Conservation (phyloP, 2,113 vertebrate species). For the Cettia cetti region DNA sequence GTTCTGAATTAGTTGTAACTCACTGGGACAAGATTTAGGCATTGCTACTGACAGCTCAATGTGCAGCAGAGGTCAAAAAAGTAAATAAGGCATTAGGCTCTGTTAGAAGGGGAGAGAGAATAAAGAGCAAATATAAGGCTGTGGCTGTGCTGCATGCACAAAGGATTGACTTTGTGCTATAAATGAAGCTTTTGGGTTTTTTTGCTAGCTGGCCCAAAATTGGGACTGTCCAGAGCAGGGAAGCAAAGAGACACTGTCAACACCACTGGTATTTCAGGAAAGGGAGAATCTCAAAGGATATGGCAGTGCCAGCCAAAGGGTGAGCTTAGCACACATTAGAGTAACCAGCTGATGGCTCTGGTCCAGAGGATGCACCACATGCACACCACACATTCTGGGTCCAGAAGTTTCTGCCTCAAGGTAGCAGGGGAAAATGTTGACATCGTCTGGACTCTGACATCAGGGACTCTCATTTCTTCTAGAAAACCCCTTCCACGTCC, state of each 20-base stretch:
- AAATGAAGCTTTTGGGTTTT: neutral
- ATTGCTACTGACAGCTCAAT: constrained; percentile 44
- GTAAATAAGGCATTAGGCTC: constrained; percentile 46
- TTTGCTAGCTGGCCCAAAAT: neutral
- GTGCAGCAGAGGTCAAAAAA: constrained; percentile 59
- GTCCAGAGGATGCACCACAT: neutral
- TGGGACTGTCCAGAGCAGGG: neutral
- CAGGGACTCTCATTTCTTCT: neutral
- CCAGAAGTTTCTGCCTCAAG: neutral
- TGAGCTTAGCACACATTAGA: neutral
- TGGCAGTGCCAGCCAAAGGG: neutral
- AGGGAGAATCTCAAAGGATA: neutral
- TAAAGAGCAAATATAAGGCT: neutral
- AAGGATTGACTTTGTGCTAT: neutral
- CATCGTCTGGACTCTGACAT: neutral
- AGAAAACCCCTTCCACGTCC: neutral
- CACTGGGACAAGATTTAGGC: constrained; percentile 30
- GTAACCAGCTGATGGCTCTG: neutral
- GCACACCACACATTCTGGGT: rapidly evolving
- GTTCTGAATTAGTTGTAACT: constrained; percentile 49
- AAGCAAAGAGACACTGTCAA: neutral
- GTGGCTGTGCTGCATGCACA: neutral
- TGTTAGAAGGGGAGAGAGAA: neutral
- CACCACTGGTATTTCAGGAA: neutral
- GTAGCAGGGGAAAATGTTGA: neutral